phyloP scores from a whole-genome alignment of 2,113 vertebrate species.

The Circaetus cinerascens region DNA sequence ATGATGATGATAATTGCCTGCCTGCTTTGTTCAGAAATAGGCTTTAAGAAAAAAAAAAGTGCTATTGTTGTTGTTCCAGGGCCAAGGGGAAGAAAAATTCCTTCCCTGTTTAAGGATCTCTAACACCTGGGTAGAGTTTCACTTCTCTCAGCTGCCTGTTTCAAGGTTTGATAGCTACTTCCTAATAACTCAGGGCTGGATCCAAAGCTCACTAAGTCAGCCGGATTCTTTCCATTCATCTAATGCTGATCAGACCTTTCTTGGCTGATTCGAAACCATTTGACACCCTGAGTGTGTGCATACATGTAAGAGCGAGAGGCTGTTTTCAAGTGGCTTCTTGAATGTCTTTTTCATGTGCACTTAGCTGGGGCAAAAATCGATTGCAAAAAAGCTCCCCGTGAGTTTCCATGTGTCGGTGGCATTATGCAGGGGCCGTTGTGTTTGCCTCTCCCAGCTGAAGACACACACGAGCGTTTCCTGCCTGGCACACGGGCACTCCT shows the following conservation, averaged over 20 bases:
- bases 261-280: background rate
- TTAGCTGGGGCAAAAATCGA: background rate
- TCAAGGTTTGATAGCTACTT: slow-evolving; percentile 46
- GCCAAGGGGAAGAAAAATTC: slow-evolving; percentile 70
- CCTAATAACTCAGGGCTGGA: slow-evolving; percentile 18
- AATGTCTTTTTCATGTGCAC: slow-evolving; percentile 20
- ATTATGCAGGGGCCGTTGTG: rapidly evolving
- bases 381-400: background rate
- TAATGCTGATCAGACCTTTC: background rate
- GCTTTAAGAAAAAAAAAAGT: slow-evolving; percentile 38
- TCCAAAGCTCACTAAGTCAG: slow-evolving; percentile 40
- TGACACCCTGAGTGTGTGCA: background rate
- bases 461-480: rapidly evolving
- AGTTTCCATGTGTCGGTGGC: rapidly evolving
- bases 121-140: slow-evolving; percentile 71
- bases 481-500: background rate
- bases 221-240: slow-evolving; percentile 53
- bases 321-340: slow-evolving; percentile 12
- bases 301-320: background rate
- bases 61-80: slow-evolving; percentile 71
- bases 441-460: background rate
- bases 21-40: slow-evolving; percentile 49
- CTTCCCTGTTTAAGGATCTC: slow-evolving; percentile 59
- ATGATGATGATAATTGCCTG: background rate
- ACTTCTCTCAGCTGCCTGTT: slow-evolving; percentile 54